Evolutionary conservation across 2,888 invertebrate genomes (phyloP), one percentile per base, ranked within the genome.

Genomic region (Galerucella nymphaeae): DNA sequence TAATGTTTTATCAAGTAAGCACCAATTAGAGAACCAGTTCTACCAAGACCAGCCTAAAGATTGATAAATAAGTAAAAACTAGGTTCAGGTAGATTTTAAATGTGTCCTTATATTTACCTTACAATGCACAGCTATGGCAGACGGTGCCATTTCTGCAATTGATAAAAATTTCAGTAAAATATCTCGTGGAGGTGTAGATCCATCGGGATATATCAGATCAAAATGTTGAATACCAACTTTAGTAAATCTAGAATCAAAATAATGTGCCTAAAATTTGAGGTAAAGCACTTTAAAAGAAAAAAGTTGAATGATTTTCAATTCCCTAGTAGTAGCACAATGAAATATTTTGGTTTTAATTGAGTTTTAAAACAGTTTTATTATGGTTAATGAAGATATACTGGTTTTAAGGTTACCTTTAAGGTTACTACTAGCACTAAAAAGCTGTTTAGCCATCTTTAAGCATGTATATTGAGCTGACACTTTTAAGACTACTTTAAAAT

Each of bases 111-210:
- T 59, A 18, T 57, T 77, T 88, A 92, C 94, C 91, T 96, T 97
- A 88, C 97, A 97, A 85, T 97, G 97, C 1, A 97, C 93, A 16
- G 96, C 97, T 30, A 97, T 89, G 41, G 93, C 96, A 57, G 95
- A 94, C 18, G 89, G 88, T 8, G 92, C 89, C 75, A 90, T 90
- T 87, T 97, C 96, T 66, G 92, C 89, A 71, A 96, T 91, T 80
- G 93, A 91, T 67, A 97, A 87, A 87, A 97, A 97, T 82, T 92
- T 91, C 78, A 91, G 86, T 75, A 96, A 89, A 78, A 97, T 94
- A 63, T 91, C 89, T 80, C 93, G 91, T 2, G 93, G 92, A 1
- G 97, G 97, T 30, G 93, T 93, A 14, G 94, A 93, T 6, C 97
- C 97, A 84, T 97, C 97, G 58, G 93, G 91, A 85, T 97, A 97